Base-by-base conservation (phyloP, 2,113 vertebrate genomes). In the Brachypodius melanocephalos region DNA sequence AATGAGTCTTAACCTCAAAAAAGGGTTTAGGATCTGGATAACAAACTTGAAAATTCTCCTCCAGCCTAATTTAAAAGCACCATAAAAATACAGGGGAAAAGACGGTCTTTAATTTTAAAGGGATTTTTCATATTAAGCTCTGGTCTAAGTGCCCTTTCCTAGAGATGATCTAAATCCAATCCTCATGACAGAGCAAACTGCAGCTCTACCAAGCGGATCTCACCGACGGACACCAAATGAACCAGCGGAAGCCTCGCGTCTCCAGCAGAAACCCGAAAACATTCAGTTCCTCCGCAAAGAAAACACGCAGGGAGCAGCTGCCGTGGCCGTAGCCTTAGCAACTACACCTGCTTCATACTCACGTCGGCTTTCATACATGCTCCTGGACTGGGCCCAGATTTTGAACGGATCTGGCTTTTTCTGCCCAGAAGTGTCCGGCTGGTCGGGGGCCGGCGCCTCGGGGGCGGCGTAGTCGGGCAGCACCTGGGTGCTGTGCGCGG, bases 351-450 rank as follows among this genome's bases (percentile, higher is more conserved):
- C 74, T 67, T 29, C 86, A 97, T 99, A 99, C 99, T 99, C 98
- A 99, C 99, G 99, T 99, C 99, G 99, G 98, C 99, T 99, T 99
- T 99, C 99, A 99, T 99, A 99, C 99, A 99, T 99, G 98, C 99
- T 99, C 99, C 99, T 99, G 97, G 99, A 99, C 98, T 99, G 99
- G 97, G 99, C 99, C 99, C 99, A 99, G 98, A 99, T 99, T 98
- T 99, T 99, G 98, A 99, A 99, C 9, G 99, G 99, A 97, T 99
- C 99, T 42, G 99, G 99, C 97, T 99, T 99, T 93, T 99, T 99
- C 98, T 99, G 99, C 96, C 98, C 98, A 96, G 98, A 96, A 84
- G 95, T 96, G 98, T 99, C 99, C 3, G 97, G 98, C 38, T 98
- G 97, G 85, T 99, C 99, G 16, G 94, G 73, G 51, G 97, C 94